Percentiles rank a stretch among this genome's conserved stretches.
Evolutionary conservation across 2,888 invertebrate species (phyloP).

Genomic region (Phymatocera aterrima): DNA sequence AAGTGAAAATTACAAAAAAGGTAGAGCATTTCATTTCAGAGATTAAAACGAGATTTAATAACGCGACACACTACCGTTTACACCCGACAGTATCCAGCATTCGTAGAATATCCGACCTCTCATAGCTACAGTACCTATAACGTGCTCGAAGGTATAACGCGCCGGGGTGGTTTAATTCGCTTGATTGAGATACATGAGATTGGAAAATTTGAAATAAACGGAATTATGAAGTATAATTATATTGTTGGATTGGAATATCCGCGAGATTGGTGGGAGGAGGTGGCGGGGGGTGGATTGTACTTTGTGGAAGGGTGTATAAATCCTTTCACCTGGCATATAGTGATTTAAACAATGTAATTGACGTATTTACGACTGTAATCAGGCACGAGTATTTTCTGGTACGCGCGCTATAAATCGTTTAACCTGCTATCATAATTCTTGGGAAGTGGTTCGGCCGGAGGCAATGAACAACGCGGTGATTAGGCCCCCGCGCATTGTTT

Average conservation of each 20-base stretch:
- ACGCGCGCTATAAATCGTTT: conserved; percentile 27
- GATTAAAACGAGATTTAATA: conserved; percentile 71
- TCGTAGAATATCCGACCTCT: background rate
- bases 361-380: conserved; percentile 39
- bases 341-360: conserved; percentile 34
- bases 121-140: background rate
- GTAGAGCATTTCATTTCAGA: conserved; percentile 51
- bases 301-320: conserved; percentile 1
- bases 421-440: conserved; percentile 37
- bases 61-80: conserved; percentile 70
- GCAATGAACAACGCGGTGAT: conserved; percentile 43
- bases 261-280: too few relatives aligned
- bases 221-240: conserved; percentile 35
- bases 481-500: conserved; percentile 41
- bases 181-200: conserved; percentile 32
- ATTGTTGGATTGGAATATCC: conserved; percentile 29
- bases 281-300: background rate
- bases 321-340: background rate
- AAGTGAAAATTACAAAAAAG: conserved; percentile 28
- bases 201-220: conserved; percentile 12
- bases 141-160: background rate
- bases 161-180: conserved; percentile 51
- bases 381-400: conserved; percentile 21
- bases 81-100: background rate
- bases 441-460: conserved; percentile 29